A percentile compares a stretch with the other conserved stretches of the same genome.
phyloP scores from a whole-genome alignment of 1,140 invertebrate genomes.

The Panagrolaimus sp. region DNA sequence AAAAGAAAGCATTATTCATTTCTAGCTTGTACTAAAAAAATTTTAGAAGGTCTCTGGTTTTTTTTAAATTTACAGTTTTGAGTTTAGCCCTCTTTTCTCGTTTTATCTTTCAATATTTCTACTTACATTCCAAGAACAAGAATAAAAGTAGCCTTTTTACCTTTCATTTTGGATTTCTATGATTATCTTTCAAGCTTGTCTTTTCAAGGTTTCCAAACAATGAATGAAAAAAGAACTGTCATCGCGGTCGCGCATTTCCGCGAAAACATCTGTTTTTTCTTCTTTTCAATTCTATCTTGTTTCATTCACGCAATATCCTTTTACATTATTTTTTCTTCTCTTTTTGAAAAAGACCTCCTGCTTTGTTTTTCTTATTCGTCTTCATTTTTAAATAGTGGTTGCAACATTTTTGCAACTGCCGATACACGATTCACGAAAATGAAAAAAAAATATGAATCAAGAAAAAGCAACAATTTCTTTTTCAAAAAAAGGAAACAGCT shows the following conservation, averaged over 20 bases:
- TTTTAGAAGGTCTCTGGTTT: background rate
- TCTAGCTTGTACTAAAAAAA: background rate
- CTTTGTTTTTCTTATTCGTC: background rate
- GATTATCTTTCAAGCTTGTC: background rate
- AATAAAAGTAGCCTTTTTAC: background rate
- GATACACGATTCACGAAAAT: too few species aligned
- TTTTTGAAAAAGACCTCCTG: background rate
- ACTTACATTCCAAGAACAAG: background rate
- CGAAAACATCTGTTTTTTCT: conserved; percentile 19
- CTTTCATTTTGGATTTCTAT: background rate
- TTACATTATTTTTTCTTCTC: background rate
- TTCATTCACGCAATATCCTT: background rate
- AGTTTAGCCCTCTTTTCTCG: background rate
- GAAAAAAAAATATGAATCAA: too few species aligned
- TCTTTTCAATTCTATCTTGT: background rate
- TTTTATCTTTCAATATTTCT: background rate
- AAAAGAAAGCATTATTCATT: background rate
- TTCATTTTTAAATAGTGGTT: conserved; percentile 1
- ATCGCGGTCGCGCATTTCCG: background rate
- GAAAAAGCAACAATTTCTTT: background rate
- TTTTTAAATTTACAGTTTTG: background rate
- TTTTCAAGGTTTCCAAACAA: conserved; percentile 6
- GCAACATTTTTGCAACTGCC: background rate
- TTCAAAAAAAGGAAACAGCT: background rate
- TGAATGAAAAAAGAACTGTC: background rate